These are phyloP conservation scores for Aurelia aurita DNA, from an alignment of 30 jellyfish, hydroid and myxozoan genomes.

Conservation along the genomic window DNA sequence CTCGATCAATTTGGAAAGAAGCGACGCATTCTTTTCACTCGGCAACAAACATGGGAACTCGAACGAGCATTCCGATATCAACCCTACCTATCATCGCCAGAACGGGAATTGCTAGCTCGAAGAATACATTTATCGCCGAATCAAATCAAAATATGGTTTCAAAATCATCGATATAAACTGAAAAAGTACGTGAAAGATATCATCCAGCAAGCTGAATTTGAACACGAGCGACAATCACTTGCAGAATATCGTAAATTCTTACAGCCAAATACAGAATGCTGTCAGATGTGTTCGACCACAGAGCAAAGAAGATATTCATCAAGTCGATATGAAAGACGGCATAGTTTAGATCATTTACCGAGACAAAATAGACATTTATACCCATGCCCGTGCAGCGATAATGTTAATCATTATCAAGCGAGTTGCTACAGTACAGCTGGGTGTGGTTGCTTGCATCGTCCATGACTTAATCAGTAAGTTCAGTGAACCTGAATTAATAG, in stretches of 20 bases:
- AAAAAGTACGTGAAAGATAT: slow-evolving; percentile 86
- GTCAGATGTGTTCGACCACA: not conserved
- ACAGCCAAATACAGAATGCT: slow-evolving; percentile 5
- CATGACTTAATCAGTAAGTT: not conserved
- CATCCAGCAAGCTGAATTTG: slow-evolving; percentile 82
- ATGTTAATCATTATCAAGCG: not conserved
- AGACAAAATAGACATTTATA: not conserved
- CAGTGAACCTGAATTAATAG: too few relatives aligned
- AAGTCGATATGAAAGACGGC: not conserved
- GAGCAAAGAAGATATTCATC: not conserved
- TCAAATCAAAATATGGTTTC: slow-evolving; percentile 97
- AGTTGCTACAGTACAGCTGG: not conserved
- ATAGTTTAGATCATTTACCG: not conserved
- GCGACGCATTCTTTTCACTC: slow-evolving; percentile 77
- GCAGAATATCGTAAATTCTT: not conserved
- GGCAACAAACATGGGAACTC: slow-evolving; percentile 97
- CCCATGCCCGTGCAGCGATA: not conserved
- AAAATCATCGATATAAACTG: slow-evolving; percentile 93
- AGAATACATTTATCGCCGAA: slow-evolving; percentile 89
- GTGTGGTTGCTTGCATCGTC: slow-evolving; percentile 5
- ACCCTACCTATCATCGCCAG: slow-evolving; percentile 95
- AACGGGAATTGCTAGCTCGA: slow-evolving; percentile 85
- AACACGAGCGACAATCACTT: slow-evolving; percentile 35
- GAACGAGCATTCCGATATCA: slow-evolving; percentile 88
- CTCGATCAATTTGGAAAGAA: slow-evolving; percentile 72